Base-by-base conservation (phyloP, 2,888 invertebrate genomes). In the Sisyra terminalis region DNA sequence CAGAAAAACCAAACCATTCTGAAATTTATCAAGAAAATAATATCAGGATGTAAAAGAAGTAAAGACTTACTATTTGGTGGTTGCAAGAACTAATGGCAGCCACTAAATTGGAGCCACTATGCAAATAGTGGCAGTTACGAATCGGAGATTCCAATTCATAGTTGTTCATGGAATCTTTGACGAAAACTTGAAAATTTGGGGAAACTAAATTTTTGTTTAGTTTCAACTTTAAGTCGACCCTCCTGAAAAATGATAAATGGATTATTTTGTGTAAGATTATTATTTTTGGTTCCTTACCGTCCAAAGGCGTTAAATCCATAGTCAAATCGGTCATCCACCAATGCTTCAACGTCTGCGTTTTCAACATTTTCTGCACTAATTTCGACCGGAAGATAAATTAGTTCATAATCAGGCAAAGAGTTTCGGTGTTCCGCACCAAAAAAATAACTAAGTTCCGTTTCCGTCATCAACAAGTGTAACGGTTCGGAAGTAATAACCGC, bases 71-170 rank as follows among this genome's bases (percentile, higher is more conserved):
- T 57, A 80, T 64, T 38, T 70, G 69, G 47, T 73, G 69, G 48
- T 70, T 65, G 56, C 80, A 81, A 32, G 76, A 68, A 49, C 75
- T 80, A 48, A 82, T 66, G 2, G 81, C 78, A 7, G 80, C 81
- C 1, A 75, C 71, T 16, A 67, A 65, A 10, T 58, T 60, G 1
- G 61, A 61, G 47, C 74, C 71, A 3, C 64, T 55, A 55, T 81
- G 78, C 38, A 79, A 60, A 59, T 72, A 82, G 56, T 80, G 75
- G 54, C 81, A 81, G 30, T 69, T 64, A 11, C 64, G 50, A 2
- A 58, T 52, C 10, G 53, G 50, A 39, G 52, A 49, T n/a, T 58
- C 50, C 18, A 61, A 45, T 10, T 46, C 9, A 35, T 63, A 53
- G 4, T 60, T 63, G n/a, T 58, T 57, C 45, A 67, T 63, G 34